Evolutionary conservation across 2,113 vertebrate species (phyloP).

Genomic region (Elephas maximus): DNA sequence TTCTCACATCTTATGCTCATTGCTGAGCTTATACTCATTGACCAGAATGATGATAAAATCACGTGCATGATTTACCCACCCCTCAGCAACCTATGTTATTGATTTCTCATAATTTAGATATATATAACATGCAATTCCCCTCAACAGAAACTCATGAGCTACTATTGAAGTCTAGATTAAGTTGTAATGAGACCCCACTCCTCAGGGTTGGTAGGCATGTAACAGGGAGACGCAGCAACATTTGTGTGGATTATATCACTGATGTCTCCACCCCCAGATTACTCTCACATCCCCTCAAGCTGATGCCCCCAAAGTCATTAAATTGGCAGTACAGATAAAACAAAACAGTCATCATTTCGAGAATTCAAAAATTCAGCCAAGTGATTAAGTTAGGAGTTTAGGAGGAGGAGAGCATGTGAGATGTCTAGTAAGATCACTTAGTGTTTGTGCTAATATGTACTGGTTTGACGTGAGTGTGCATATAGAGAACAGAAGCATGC

Average conservation of each 20-base stretch:
- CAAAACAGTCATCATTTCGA: neutral
- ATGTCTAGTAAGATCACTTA: neutral
- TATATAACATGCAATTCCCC: neutral
- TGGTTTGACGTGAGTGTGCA: neutral
- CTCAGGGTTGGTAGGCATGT: neutral
- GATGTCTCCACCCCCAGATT: neutral
- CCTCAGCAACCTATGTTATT: neutral
- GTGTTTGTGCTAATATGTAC: neutral
- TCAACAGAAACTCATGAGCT: neutral
- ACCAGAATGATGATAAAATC: neutral
- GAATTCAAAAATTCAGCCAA: conserved; percentile 39
- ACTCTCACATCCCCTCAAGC: neutral
- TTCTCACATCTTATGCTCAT: neutral
- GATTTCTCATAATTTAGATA: conserved; percentile 9
- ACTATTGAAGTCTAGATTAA: neutral
- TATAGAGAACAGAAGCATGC: neutral
- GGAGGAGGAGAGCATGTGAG: neutral
- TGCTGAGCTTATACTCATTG: neutral
- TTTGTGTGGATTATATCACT: neutral
- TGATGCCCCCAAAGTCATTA: neutral
- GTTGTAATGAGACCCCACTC: neutral
- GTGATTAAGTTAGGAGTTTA: neutral
- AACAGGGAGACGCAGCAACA: neutral
- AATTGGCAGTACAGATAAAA: neutral
- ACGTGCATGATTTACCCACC: neutral